Percentiles rank a stretch among this genome's conserved stretches.
Conservation (phyloP, 2,888 invertebrate genomes). For the Frankliniella intonsa region DNA sequence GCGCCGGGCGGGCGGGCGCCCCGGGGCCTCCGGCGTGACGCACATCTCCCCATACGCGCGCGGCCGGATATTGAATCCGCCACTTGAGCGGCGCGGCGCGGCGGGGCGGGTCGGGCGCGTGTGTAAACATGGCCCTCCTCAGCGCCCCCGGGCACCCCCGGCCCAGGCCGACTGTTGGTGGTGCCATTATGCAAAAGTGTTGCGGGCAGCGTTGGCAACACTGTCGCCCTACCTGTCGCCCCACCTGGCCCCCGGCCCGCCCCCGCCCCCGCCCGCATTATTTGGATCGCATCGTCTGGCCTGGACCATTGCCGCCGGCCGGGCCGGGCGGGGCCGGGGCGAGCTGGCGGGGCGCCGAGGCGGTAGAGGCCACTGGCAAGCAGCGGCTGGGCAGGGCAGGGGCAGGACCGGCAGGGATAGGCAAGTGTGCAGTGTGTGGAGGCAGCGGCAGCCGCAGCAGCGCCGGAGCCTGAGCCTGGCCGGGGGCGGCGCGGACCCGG, state of each 20-base stretch:
- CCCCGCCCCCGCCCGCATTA: background rate
- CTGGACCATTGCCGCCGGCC: slow-evolving; percentile 3
- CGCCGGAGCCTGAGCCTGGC: background rate
- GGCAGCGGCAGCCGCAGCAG: no score
- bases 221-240: background rate
- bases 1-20: background rate
- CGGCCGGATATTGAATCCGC: background rate
- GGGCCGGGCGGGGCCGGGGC: slow-evolving; percentile 23
- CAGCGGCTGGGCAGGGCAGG: background rate
- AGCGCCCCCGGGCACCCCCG: background rate
- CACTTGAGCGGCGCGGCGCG: background rate
- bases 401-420: background rate
- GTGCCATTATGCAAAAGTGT: no score
- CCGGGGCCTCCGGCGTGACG: no score
- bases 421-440: background rate
- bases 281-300: background rate
- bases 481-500: background rate
- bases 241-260: background rate
- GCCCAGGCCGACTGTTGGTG: background rate
- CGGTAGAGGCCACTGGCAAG: slow-evolving; percentile 32
- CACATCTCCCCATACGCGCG: background rate
- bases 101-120: slow-evolving; percentile 12
- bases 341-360: background rate
- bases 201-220: background rate
- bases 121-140: slow-evolving; percentile 4